A percentile compares a stretch with the other conserved stretches of the same genome.
Conservation (phyloP, 92 coral and sea anemone genomes). For the Galaxea fascicularis region DNA sequence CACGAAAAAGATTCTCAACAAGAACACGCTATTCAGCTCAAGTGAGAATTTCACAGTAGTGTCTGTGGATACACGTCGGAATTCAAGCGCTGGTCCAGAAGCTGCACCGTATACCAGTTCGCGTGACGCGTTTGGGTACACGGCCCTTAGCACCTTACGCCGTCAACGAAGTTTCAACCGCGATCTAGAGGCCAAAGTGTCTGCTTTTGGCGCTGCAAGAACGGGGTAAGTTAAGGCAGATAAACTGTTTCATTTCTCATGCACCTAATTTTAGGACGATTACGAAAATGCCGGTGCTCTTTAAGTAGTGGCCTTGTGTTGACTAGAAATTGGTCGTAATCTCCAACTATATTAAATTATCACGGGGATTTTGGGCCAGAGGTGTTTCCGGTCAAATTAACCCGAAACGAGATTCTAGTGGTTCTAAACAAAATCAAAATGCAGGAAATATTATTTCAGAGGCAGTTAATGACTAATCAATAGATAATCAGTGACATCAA, state of each 20-base stretch:
- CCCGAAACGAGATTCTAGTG: too few relatives aligned
- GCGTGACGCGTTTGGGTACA: constrained; percentile 97
- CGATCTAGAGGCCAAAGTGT: constrained; percentile 79
- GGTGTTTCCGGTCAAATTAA: too few relatives aligned
- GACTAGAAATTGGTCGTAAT: too few relatives aligned
- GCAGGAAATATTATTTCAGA: too few relatives aligned
- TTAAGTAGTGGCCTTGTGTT: too few relatives aligned
- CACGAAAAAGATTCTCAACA: constrained; percentile 72
- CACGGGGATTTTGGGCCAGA: too few relatives aligned
- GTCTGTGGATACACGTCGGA: constrained; percentile 81
- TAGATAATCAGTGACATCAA: too few relatives aligned
- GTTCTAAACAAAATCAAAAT: too few relatives aligned
- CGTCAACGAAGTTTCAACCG: constrained; percentile 88
- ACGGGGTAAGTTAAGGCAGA: constrained; percentile 1
- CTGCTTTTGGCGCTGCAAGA: constrained; percentile 46
- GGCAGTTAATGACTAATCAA: too few relatives aligned
- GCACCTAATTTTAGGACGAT: not conserved
- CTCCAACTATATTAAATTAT: too few relatives aligned
- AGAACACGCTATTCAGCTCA: constrained; percentile 70
- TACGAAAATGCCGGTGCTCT: too few relatives aligned
- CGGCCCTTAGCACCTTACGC: constrained; percentile 89
- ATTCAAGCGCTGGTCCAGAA: constrained; percentile 73
- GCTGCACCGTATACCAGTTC: constrained; percentile 70
- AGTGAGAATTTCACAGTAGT: constrained; percentile 75
- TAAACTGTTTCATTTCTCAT: not conserved